Base-by-base conservation (phyloP, 2,113 vertebrate genomes). In the Salminus brasiliensis region DNA sequence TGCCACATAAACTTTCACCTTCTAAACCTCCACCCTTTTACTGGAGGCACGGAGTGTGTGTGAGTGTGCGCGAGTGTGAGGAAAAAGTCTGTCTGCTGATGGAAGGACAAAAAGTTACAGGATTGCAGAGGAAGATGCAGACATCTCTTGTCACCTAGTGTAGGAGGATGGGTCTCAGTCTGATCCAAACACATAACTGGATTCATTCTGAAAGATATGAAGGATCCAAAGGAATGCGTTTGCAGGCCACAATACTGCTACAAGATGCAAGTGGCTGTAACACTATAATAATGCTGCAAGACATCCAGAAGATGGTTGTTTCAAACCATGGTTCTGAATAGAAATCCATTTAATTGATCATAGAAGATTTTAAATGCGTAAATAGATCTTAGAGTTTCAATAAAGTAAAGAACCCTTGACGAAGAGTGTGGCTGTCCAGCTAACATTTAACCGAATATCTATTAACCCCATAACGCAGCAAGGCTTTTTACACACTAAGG, bases 1-100 rank as follows among this genome's bases (percentile, higher is more conserved):
- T 87, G 85, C 82, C 90, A 91, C 88, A 86, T 92, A 91, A 92
- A 91, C 90, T 88, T 89, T 90, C 90, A 91, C 91, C 91, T 92
- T 91, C 85, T 73, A 75, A 79, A 87, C 87, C 88, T 84, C 83
- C 73, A 81, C 80, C 83, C 62, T 60, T 89, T 88, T 89, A 86
- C 84, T 78, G 55, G 82, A 77, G 83, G 66, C 80, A 47, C n/a
- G 23, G 49, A 80, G 53, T 59, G 70, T 53, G n/a, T 59, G 76
- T 63, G 41, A 32, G 27, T 30, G 74, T 53, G 59, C 5, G 36
- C 32, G 7, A 32, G 62, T 13, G 9, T 32, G 27, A 59, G 60
- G 67, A 21, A 30, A 7, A n/a, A 18, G 63, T 60, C 76, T 23
- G 15, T 34, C 71, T 34, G 74, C 15, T 36, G 15, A 39, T 62